These are phyloP conservation scores for Neostethus bicornis DNA, from an alignment of 2,797 vertebrate species.

Conservation along the genomic window DNA sequence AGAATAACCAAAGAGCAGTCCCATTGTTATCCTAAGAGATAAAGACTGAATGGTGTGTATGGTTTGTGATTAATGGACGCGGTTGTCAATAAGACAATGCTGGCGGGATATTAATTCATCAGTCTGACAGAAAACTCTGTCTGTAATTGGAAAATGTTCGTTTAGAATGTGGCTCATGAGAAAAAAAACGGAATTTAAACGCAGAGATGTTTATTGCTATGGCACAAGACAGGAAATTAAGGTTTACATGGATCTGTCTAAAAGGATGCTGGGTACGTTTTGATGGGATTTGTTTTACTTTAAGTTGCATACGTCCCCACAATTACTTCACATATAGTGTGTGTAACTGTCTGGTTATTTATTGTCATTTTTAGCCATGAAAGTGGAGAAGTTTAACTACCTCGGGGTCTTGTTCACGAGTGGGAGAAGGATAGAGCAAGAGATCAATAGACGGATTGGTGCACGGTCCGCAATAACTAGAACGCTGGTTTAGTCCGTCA, in stretches of 20 bases:
- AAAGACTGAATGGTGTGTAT: slow-evolving; percentile 45
- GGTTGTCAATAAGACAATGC: slow-evolving; percentile 60
- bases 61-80: slow-evolving; percentile 67
- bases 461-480: no score
- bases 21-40: slow-evolving; percentile 60
- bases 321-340: not conserved
- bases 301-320: not conserved
- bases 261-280: slow-evolving; percentile 2
- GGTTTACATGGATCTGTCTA: not conserved
- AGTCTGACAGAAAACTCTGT: slow-evolving; percentile 43
- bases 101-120: slow-evolving; percentile 63
- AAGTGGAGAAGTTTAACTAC: no score
- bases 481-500: no score
- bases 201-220: slow-evolving; percentile 1
- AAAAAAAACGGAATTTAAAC: slow-evolving; percentile 3
- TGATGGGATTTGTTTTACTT: not conserved
- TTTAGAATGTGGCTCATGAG: slow-evolving; percentile 26
- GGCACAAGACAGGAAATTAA: not conserved
- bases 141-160: slow-evolving; percentile 39
- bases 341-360: not conserved
- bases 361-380: no score
- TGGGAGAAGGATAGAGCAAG: no score
- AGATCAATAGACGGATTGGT: no score
- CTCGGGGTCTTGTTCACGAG: no score
- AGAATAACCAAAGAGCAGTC: slow-evolving; percentile 13